Evolutionary conservation across 2,888 invertebrate genomes (phyloP).

Genomic region (Lordiphosa fenestrarum): DNA sequence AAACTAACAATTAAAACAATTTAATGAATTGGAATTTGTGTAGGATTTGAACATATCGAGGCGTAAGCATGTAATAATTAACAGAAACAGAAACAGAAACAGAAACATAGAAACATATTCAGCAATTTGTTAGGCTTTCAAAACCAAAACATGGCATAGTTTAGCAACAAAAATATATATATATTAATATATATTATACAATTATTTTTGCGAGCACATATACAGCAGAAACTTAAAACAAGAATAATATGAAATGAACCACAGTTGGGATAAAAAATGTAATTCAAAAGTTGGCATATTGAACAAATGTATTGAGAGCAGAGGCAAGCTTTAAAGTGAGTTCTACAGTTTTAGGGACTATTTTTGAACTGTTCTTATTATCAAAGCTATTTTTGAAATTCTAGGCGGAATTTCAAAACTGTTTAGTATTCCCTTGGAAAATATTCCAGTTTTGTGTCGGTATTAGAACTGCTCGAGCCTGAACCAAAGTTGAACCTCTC

Average conservation of each 20-base stretch:
- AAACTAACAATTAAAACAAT: conserved; percentile 13
- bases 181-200: conserved; percentile 9
- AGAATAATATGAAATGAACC: conserved; percentile 9
- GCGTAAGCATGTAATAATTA: conserved; percentile 31
- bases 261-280: conserved; percentile 17
- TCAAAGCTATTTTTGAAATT: no score
- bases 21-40: conserved; percentile 26
- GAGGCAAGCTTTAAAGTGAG: no score
- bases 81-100: conserved; percentile 8
- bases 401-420: no score
- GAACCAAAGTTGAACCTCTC: no score
- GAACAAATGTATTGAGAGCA: conserved; percentile 12
- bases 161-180: conserved; percentile 15
- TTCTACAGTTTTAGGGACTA: no score
- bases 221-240: conserved; percentile 43
- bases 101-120: conserved; percentile 27
- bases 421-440: no score
- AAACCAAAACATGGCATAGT: conserved; percentile 7
- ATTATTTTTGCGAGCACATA: conserved; percentile 75
- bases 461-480: no score
- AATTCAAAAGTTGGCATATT: conserved; percentile 2
- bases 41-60: conserved; percentile 60
- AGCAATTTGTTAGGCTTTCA: conserved; percentile 10
- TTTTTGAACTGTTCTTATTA: no score
- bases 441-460: no score